phyloP scores from a whole-genome alignment of 92 coral and sea anemone genomes.

The Zoanthus sansibaricus region DNA sequence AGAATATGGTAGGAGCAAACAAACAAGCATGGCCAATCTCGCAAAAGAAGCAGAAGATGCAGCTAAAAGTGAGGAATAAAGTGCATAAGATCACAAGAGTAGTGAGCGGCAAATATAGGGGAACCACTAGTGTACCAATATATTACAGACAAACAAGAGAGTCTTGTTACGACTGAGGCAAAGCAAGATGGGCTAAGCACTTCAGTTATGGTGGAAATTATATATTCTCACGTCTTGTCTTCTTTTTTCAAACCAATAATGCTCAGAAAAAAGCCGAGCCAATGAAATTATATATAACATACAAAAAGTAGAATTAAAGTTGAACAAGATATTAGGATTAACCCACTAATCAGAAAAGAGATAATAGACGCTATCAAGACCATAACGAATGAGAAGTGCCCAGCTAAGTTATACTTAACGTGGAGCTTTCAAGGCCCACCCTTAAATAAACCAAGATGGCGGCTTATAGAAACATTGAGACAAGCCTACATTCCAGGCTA shows the following conservation, averaged over 20 bases:
- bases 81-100: constrained; percentile 28
- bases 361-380: background rate
- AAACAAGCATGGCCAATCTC: background rate
- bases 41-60: constrained; percentile 10
- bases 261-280: too few relatives aligned
- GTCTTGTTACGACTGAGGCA: background rate
- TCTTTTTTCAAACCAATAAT: too few relatives aligned
- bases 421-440: background rate
- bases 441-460: too few relatives aligned
- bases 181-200: background rate
- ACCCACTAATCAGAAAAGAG: background rate
- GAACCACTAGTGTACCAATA: background rate
- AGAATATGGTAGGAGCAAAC: constrained; percentile 8
- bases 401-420: background rate
- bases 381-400: background rate
- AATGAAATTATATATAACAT: too few relatives aligned
- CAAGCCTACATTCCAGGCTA: too few relatives aligned
- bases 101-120: constrained; percentile 1
- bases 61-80: constrained; percentile 15
- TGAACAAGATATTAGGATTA: background rate
- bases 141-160: background rate
- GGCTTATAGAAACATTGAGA: too few relatives aligned
- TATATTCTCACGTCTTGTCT: background rate
- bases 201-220: background rate
- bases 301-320: background rate